A percentile compares a stretch with the other conserved stretches of the same genome.
Evolutionary conservation across 2,113 vertebrate genomes (phyloP).

Genomic region (Orthonyx spaldingii): DNA sequence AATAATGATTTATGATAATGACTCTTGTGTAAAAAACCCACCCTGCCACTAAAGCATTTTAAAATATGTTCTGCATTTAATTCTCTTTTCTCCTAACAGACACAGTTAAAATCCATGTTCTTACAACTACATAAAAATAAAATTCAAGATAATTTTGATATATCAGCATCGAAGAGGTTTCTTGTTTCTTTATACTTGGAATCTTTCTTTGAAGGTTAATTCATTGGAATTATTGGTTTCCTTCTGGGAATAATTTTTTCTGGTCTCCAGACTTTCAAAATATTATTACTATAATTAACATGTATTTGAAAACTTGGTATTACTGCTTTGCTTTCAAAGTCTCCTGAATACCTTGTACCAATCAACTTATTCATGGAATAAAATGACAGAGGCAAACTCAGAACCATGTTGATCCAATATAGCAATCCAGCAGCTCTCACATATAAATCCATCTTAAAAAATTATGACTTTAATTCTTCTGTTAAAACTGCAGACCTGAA

Average conservation of each 20-base stretch:
- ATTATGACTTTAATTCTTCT: background rate
- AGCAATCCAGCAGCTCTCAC: background rate
- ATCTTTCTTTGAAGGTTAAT: background rate
- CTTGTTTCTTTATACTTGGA: background rate
- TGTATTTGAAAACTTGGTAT: background rate
- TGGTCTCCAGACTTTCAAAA: background rate
- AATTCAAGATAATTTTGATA: background rate
- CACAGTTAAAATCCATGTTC: background rate
- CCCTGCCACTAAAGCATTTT: background rate
- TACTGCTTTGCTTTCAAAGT: background rate
- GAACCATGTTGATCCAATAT: background rate
- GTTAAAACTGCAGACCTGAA: background rate
- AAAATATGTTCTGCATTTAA: background rate
- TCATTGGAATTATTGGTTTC: background rate
- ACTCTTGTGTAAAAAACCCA: background rate
- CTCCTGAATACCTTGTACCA: background rate
- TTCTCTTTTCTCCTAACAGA: background rate
- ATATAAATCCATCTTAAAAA: background rate
- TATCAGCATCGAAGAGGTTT: background rate
- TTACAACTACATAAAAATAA: background rate
- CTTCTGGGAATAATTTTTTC: background rate
- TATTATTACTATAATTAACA: constrained; percentile 7
- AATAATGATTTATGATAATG: background rate
- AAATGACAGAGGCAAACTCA: background rate
- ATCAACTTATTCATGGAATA: background rate